A percentile compares a stretch with the other conserved stretches of the same genome.
Evolutionary conservation across 2,888 invertebrate genomes (phyloP).

Genomic region (Brachypalpus laphriformis): DNA sequence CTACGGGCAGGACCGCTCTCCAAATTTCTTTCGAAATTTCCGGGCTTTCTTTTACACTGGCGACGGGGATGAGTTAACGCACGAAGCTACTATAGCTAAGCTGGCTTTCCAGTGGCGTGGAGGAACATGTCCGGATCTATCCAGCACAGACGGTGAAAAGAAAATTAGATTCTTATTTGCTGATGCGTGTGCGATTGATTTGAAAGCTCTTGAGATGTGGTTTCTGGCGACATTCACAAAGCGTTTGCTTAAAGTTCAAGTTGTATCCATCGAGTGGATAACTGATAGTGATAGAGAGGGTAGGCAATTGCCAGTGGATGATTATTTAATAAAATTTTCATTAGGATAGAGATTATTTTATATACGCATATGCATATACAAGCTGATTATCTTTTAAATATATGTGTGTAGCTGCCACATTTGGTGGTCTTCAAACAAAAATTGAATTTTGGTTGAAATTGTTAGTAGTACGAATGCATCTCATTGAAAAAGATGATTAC

Average conservation of each 20-base stretch:
- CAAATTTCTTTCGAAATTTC: constrained; percentile 77
- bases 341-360: neutral
- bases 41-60: constrained; percentile 77
- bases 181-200: constrained; percentile 6
- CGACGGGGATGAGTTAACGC: constrained; percentile 52
- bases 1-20: constrained; percentile 51
- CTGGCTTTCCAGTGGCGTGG: constrained; percentile 79
- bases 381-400: too few species aligned
- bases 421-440: too few species aligned
- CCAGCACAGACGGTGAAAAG: constrained; percentile 1
- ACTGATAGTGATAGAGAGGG: constrained; percentile 17
- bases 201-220: constrained; percentile 50
- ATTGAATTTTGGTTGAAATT: too few species aligned
- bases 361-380: too few species aligned
- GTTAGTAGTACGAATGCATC: neutral
- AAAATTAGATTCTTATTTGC: constrained; percentile 43
- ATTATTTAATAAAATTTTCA: constrained; percentile 60
- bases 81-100: constrained; percentile 61
- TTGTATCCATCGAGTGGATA: constrained; percentile 77
- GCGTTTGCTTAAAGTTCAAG: constrained; percentile 72
- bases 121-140: constrained; percentile 71
- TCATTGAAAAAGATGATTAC: constrained; percentile 28
- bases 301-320: constrained; percentile 30
- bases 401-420: too few species aligned
- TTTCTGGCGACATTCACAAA: constrained; percentile 58